Evolutionary conservation across 2,113 vertebrate species (phyloP).

Genomic region (Lepus timidus): DNA sequence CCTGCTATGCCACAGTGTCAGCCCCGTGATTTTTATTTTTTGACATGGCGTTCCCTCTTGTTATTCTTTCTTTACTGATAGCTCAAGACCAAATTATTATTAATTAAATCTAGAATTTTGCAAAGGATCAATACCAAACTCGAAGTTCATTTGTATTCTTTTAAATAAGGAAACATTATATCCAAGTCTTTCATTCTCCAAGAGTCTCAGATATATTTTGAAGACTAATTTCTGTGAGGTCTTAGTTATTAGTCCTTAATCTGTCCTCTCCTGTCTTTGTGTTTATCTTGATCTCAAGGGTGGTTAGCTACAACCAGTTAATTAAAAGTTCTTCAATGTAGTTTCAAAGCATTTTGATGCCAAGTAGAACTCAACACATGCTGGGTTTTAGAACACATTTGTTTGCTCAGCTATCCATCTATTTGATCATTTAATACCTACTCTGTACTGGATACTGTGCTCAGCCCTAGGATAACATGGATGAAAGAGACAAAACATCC

Average conservation of each 20-base stretch:
- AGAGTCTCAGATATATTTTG: constrained; percentile 6
- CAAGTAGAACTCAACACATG: not conserved
- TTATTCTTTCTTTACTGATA: not conserved
- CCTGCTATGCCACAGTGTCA: too few relatives aligned
- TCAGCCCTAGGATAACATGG: not conserved
- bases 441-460: not conserved
- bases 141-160: not conserved
- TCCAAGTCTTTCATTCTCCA: not conserved
- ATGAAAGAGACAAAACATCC: not conserved
- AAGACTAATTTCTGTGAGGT: constrained; percentile 31
- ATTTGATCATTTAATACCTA: not conserved
- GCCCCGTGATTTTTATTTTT: constrained; percentile 10
- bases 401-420: not conserved
- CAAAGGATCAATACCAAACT: not conserved
- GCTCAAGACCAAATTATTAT: constrained; percentile 12
- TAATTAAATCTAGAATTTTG: constrained; percentile 28
- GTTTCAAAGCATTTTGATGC: constrained; percentile 51
- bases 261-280: not conserved
- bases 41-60: not conserved
- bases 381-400: constrained; percentile 10
- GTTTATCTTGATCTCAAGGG: constrained; percentile 5
- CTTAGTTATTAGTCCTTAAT: constrained; percentile 59
- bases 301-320: constrained; percentile 34
- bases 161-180: constrained; percentile 10
- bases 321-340: constrained; percentile 51